Percentiles rank a stretch among this genome's conserved stretches.
These are phyloP conservation scores for Ophonus ardosiacus DNA, from an alignment of 2,888 invertebrate species.

Conservation along the genomic window DNA sequence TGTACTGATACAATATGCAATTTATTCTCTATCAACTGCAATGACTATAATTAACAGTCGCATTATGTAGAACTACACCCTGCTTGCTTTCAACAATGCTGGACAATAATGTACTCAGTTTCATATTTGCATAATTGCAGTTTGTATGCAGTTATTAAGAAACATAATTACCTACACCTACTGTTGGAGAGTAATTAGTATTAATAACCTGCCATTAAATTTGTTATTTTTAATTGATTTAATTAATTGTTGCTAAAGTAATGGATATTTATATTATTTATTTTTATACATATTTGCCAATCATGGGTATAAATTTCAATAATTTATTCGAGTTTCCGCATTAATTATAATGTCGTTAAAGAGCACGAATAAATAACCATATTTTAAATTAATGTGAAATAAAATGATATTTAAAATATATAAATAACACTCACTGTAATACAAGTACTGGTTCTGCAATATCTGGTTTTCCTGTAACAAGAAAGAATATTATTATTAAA, in stretches of 20 bases:
- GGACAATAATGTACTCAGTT: conserved; percentile 45
- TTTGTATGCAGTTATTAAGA: conserved; percentile 28
- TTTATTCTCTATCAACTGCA: conserved; percentile 4
- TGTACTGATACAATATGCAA: background rate
- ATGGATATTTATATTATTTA: conserved; percentile 33
- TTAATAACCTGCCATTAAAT: conserved; percentile 22
- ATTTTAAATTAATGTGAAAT: background rate
- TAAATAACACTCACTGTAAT: background rate
- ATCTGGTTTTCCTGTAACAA: background rate
- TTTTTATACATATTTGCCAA: conserved; percentile 13
- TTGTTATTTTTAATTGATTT: conserved; percentile 46
- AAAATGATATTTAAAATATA: background rate
- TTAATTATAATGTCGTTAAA: conserved; percentile 1
- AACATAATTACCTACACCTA: conserved; percentile 53
- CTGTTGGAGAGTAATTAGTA: conserved; percentile 39
- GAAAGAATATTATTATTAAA: background rate
- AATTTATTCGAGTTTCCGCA: conserved; percentile 9
- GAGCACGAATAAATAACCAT: background rate
- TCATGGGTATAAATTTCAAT: background rate
- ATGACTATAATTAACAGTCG: conserved; percentile 23
- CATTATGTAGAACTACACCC: conserved; percentile 29
- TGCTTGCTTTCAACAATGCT: conserved; percentile 30
- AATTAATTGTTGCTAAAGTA: conserved; percentile 11
- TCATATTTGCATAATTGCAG: conserved; percentile 53
- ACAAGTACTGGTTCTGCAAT: background rate